Base-by-base conservation (phyloP, 2,113 vertebrate species). In the Corydoras sp. region DNA sequence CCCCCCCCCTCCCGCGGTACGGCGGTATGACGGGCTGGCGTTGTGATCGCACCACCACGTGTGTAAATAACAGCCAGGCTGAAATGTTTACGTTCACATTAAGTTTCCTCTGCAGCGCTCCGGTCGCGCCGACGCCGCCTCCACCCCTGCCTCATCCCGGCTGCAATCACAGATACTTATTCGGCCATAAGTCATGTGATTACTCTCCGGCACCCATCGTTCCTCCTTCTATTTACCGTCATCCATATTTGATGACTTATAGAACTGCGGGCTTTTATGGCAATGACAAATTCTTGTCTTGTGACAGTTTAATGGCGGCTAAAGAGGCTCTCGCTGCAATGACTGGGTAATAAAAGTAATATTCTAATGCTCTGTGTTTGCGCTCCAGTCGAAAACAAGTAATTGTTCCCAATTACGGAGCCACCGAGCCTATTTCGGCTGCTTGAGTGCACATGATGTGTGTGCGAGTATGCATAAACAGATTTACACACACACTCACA, bases 271-370 rank as follows among this genome's bases (percentile, higher is more conserved):
- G 88, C 85, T 86, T 91, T 91, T 89, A 91, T 92, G 90, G 61
- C 84, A 85, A 84, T 93, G 92, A 94, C 92, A 92, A 92, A 93
- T 93, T 89, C 90, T 90, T 83, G 84, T 84, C 82, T 86, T 83
- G 78, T 84, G 93, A 92, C 93, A 93, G 88, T 87, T 98, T 97
- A 96, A 98, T 77, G 90, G 91, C 93, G 90, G 86, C 89, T 94
- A 92, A 94, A 95, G 92, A 94, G 35, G 90, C 92, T 88, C 88
- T 88, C 87, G 90, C 88, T 90, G 79, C 85, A 86, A 87, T 75
- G 73, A 81, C 81, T 49, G 75, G 90, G 91, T 91, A 88, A 92
- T 92, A 95, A 95, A 95, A 90, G 88, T 90, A 87, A 88, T 90
- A 88, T 91, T 88, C 88, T 92, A 94, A 94, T 92, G 90, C 88